Percentiles rank a stretch among this genome's conserved stretches.
Conservation (phyloP, 2,888 invertebrate species). For the Campoplex capitator region DNA sequence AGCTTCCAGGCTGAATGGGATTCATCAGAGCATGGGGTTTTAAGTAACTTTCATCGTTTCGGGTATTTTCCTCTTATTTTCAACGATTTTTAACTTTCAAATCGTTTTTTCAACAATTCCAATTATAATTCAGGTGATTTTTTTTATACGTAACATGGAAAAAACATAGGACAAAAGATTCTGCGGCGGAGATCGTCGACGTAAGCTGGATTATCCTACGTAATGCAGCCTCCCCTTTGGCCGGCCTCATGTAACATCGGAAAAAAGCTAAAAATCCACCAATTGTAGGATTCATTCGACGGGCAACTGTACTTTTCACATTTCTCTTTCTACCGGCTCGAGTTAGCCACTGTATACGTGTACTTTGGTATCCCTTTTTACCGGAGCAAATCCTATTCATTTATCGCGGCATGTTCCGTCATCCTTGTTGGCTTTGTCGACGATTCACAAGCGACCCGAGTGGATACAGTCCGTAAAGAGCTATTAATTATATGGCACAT, state of each 20-base stretch:
- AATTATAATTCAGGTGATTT: not conserved
- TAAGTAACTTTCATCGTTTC: not conserved
- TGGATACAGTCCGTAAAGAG: slow-evolving; percentile 49
- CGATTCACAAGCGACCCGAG: slow-evolving; percentile 56
- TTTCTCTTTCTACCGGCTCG: not conserved
- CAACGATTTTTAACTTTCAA: not conserved
- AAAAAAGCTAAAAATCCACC: not conserved
- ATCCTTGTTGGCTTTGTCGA: slow-evolving; percentile 64
- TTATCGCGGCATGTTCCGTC: slow-evolving; percentile 65
- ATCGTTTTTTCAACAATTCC: not conserved
- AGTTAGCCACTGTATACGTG: slow-evolving; percentile 47
- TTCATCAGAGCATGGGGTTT: not conserved
- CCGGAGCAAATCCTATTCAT: slow-evolving; percentile 67
- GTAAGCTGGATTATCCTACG: not conserved
- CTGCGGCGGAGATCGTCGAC: not conserved
- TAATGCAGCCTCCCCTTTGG: not conserved
- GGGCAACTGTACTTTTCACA: slow-evolving; percentile 27
- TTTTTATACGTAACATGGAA: not conserved
- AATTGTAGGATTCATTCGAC: not conserved
- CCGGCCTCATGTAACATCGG: not conserved
- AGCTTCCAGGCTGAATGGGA: not conserved
- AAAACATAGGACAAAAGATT: not conserved
- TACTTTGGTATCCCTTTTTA: slow-evolving; percentile 13
- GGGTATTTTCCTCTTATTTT: not conserved
- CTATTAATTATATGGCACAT: slow-evolving; percentile 72